Percentiles rank a stretch among this genome's conserved stretches.
These are phyloP conservation scores for Pseudachorutes palmiensis DNA, from an alignment of 1,140 invertebrate genomes.

Conservation along the genomic window DNA sequence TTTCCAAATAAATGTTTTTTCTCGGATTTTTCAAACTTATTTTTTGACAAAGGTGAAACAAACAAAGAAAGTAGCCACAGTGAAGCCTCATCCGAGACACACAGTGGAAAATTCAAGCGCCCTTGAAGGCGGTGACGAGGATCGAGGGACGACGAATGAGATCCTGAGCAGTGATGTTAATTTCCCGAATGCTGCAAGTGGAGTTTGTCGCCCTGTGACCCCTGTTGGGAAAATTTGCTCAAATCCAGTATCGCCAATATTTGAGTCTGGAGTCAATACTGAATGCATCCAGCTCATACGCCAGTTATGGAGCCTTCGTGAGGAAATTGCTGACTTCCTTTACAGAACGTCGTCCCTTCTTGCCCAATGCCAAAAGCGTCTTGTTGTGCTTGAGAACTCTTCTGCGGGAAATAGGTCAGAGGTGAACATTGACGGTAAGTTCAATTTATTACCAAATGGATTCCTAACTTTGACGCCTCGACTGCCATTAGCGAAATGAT, in stretches of 20 bases:
- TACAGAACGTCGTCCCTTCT: slow-evolving; percentile 7
- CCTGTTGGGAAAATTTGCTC: neutral
- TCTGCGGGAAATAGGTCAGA: neutral
- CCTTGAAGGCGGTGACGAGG: neutral
- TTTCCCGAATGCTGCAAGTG: neutral
- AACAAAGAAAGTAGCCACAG: slow-evolving; percentile 11
- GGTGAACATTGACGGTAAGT: neutral
- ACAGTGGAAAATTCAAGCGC: neutral
- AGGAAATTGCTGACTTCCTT: slow-evolving; percentile 26
- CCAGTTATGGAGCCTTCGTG: slow-evolving; percentile 34
- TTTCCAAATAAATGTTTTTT: too few relatives aligned
- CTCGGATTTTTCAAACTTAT: too few relatives aligned
- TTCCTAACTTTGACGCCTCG: too few relatives aligned
- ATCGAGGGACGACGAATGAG: too few relatives aligned
- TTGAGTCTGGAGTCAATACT: slow-evolving; percentile 27
- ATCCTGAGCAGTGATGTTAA: neutral
- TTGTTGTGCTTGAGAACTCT: neutral
- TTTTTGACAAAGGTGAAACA: neutral
- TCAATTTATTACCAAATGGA: neutral
- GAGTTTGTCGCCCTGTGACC: neutral
- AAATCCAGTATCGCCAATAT: slow-evolving; percentile 1
- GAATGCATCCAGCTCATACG: slow-evolving; percentile 33
- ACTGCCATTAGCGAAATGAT: neutral
- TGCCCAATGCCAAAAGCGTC: neutral
- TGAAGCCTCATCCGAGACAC: slow-evolving; percentile 9